Percentiles rank a stretch among this genome's conserved stretches.
Conservation (phyloP, 2,888 invertebrate species). For the Ichneumoninae sp. region DNA sequence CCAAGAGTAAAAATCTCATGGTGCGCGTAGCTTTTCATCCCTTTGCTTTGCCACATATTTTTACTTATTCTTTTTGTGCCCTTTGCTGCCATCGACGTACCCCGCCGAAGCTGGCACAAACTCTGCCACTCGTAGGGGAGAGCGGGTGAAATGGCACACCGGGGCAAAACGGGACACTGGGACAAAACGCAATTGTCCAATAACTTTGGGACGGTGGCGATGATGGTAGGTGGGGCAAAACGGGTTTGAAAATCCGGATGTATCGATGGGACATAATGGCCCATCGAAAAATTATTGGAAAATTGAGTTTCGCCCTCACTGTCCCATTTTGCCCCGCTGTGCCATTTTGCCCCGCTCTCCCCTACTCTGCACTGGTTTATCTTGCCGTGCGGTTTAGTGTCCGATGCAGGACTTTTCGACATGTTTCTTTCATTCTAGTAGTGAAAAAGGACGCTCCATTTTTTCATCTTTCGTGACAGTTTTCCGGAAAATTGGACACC, state of each 20-base stretch:
- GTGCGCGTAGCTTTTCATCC: conserved; percentile 7
- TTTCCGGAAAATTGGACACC: conserved; percentile 8
- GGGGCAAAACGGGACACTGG: no score
- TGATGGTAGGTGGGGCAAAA: no score
- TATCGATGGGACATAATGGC: no score
- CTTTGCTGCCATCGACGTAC: conserved; percentile 22
- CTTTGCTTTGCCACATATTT: conserved; percentile 41
- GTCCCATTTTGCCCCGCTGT: no score
- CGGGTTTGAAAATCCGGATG: no score
- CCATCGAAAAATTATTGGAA: no score
- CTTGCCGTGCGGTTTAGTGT: neutral
- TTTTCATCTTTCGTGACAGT: neutral
- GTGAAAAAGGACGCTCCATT: neutral
- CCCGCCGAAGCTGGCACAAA: neutral
- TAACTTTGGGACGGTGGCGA: no score
- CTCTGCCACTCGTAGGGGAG: neutral
- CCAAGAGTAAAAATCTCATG: conserved; percentile 22
- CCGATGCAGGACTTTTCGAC: neutral
- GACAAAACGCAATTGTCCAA: no score
- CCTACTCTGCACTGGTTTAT: neutral
- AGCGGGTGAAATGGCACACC: no score
- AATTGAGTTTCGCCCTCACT: no score
- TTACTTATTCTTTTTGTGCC: conserved; percentile 64
- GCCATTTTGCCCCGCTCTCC: no score
- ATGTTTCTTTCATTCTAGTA: neutral